phyloP scores from a whole-genome alignment of 2,113 vertebrate species.

The Grantiella picta region DNA sequence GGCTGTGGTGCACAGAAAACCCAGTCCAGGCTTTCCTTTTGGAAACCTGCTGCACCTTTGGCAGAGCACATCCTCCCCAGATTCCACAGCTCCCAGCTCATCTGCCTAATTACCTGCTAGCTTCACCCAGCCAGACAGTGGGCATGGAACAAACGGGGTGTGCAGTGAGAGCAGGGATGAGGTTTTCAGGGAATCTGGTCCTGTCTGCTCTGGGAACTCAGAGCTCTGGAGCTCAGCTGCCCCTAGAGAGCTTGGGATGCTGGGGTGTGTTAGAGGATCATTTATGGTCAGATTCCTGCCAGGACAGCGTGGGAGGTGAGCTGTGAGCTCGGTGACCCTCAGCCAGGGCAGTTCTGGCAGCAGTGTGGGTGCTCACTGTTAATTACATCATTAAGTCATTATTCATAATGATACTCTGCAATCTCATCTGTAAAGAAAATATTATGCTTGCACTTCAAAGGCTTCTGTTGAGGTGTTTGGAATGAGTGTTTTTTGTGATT shows the following conservation, averaged over 20 bases:
- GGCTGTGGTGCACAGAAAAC: neutral
- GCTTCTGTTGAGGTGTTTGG: neutral
- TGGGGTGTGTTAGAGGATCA: neutral
- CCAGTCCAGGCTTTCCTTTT: neutral
- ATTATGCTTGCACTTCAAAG: conserved; percentile 32
- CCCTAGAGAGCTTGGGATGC: fast-evolving
- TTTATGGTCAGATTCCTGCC: fast-evolving
- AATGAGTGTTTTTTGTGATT: neutral
- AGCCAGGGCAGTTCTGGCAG: neutral
- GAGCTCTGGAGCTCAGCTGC: neutral
- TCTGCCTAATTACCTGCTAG: neutral
- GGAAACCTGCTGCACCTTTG: neutral
- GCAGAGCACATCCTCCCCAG: neutral
- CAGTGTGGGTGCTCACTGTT: neutral
- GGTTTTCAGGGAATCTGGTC: neutral
- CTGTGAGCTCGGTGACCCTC: neutral
- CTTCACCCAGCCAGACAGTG: neutral
- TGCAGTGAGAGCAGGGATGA: neutral
- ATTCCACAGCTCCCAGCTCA: neutral
- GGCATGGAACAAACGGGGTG: fast-evolving
- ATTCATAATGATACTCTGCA: neutral
- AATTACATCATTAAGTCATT: neutral
- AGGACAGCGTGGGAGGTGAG: neutral
- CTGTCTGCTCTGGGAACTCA: neutral
- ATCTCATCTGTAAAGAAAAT: conserved; percentile 29